Evolutionary conservation across 2,888 invertebrate genomes (phyloP).

Genomic region (Cheilosia urbana): DNA sequence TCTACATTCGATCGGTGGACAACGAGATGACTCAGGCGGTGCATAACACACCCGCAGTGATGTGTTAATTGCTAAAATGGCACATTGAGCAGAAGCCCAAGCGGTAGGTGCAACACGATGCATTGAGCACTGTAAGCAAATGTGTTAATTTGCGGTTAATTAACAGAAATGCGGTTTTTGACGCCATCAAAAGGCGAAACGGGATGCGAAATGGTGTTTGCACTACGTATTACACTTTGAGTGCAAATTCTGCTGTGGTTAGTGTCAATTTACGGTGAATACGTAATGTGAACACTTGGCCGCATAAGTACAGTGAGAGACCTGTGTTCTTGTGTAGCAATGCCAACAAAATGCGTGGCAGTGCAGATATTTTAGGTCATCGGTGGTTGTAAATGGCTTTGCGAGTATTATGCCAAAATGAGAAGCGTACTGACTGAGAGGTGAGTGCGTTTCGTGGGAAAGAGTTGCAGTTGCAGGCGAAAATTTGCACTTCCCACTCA

Average conservation of each 20-base stretch:
- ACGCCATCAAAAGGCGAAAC: constrained; percentile 50
- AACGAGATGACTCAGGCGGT: constrained; percentile 60
- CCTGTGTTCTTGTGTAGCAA: neutral
- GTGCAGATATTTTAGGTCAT: neutral
- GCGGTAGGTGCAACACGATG: constrained; percentile 34
- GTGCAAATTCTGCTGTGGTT: constrained; percentile 59
- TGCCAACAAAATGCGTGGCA: neutral
- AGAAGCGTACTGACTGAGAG: no score
- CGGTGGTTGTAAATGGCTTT: neutral
- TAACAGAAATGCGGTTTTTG: constrained; percentile 70
- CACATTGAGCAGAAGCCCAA: constrained; percentile 19
- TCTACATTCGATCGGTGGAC: constrained; percentile 41
- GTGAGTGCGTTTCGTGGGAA: no score
- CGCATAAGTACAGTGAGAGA: neutral
- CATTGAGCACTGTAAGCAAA: constrained; percentile 52
- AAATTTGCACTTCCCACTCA: no score
- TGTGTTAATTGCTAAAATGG: constrained; percentile 67
- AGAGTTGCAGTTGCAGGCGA: no score
- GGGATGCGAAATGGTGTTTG: constrained; percentile 48
- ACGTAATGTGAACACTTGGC: constrained; percentile 12
- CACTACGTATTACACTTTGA: constrained; percentile 49
- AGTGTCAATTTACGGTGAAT: constrained; percentile 52
- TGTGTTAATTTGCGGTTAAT: constrained; percentile 73
- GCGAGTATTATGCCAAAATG: neutral
- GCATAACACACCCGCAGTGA: constrained; percentile 27